Evolutionary conservation across 2,797 vertebrate genomes (phyloP), one percentile per base, ranked within the genome.

Genomic region (Craterocephalus amniculus): DNA sequence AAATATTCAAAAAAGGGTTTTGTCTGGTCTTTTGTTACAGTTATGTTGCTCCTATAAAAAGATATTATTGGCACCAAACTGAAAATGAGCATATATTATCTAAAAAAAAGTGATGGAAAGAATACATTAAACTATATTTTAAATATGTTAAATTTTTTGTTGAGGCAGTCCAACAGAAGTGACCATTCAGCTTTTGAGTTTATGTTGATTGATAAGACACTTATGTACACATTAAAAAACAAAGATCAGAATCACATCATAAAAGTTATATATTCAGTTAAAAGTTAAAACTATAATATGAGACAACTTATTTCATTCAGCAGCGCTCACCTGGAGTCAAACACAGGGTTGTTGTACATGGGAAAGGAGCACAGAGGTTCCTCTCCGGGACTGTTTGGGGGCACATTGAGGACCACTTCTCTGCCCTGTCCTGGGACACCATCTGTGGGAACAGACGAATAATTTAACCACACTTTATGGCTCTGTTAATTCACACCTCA

Each of bases 261-360:
- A 54, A 6, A 45, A 45, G 18, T 9, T 9, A n/a, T n/a, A 20
- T 16, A n/a, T 45, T 45, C 3, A n/a, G 20, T n/a, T n/a, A 45
- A 45, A 45, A n/a, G 9, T 45, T 7, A n/a, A n/a, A 43, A 20
- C 2, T 43, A 18, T 43, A 16, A 43, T 43, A 18, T 20, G 40
- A 43, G 40, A 43, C 32, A 0, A 43, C 2, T 16, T 16, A 54
- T 54, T 14, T 27, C 5, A 52, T 29, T 26, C 13, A 27, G 51
- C 51, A 27, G 51, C 40, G 63, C 90, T 91, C 80, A 95, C 94
- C 94, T 92, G 51, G 92, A 87, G 89, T 93, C 83, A 70, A 90
- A 93, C 73, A 91, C 35, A 13, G 91, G 88, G 81, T 92, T 75
- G 0, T 64, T 87, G 89, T 92, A 92, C 69, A 84, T 64, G 58